Conservation (phyloP, 2,888 invertebrate genomes). For the Mantis religiosa region DNA sequence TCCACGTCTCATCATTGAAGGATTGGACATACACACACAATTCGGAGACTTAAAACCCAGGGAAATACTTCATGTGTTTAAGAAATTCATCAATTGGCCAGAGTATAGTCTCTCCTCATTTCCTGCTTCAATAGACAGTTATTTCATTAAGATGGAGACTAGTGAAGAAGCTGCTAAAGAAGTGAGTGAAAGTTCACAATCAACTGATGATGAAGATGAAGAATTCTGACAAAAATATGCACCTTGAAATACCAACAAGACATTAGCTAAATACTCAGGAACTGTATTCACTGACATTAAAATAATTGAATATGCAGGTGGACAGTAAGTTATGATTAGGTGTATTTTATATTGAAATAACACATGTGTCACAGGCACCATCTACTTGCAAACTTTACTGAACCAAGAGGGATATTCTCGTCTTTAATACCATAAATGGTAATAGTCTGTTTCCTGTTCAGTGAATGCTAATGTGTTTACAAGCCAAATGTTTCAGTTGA, state of each 20-base stretch:
- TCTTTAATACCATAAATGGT: too few relatives aligned
- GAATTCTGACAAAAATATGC: neutral
- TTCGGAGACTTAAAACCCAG: conserved; percentile 63
- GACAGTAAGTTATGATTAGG: too few relatives aligned
- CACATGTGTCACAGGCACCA: too few relatives aligned
- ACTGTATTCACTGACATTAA: neutral
- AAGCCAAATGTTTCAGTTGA: too few relatives aligned
- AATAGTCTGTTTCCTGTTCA: too few relatives aligned
- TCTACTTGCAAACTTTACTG: too few relatives aligned
- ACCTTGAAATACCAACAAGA: neutral
- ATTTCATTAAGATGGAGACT: conserved; percentile 49
- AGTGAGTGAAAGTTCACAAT: conserved; percentile 4
- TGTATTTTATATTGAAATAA: too few relatives aligned
- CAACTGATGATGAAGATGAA: conserved; percentile 2
- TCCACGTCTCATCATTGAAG: conserved; percentile 55
- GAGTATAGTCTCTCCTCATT: conserved; percentile 63
- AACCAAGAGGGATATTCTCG: too few relatives aligned
- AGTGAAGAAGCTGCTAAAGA: conserved; percentile 1
- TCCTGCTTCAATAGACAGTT: conserved; percentile 59
- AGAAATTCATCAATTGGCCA: conserved; percentile 59
- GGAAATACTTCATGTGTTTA: conserved; percentile 63
- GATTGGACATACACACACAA: conserved; percentile 66
- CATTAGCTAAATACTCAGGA: neutral
- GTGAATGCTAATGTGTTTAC: too few relatives aligned
- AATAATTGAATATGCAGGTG: too few relatives aligned